Percentiles rank a stretch among this genome's conserved stretches.
phyloP scores from a whole-genome alignment of 2,113 vertebrate species.

The Acrocephalus arundinaceus region DNA sequence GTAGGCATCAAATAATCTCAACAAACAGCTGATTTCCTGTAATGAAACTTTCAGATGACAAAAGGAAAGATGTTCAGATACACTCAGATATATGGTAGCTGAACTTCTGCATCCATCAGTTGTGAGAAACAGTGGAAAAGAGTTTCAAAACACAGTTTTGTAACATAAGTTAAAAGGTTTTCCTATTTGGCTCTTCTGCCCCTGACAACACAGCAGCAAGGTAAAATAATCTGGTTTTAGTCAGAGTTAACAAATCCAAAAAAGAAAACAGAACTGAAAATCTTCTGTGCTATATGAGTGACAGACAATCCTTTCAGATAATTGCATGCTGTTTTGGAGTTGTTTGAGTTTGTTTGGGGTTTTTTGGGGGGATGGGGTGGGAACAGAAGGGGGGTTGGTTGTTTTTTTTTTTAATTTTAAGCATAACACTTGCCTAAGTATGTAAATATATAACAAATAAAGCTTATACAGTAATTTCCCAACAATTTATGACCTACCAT shows the following conservation, averaged over 20 bases:
- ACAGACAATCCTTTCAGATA: not conserved
- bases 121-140: not conserved
- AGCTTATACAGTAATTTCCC: not conserved
- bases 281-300: not conserved
- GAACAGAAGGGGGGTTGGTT: accelerated
- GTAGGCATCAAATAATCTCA: not conserved
- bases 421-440: not conserved
- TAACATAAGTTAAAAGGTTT: not conserved
- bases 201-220: not conserved
- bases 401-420: not conserved
- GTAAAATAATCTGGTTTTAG: not conserved
- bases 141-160: not conserved
- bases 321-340: not conserved
- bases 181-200: not conserved
- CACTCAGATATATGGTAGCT: not conserved
- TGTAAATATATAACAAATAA: not conserved
- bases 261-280: not conserved
- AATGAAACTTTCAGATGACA: not conserved
- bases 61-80: not conserved
- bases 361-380: accelerated
- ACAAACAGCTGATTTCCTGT: not conserved
- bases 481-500: not conserved
- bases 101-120: not conserved
- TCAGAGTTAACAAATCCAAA: not conserved
- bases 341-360: not conserved